A percentile compares a stretch with the other conserved stretches of the same genome.
phyloP scores from a whole-genome alignment of 2,888 invertebrate species.

The Rhagonycha lutea region DNA sequence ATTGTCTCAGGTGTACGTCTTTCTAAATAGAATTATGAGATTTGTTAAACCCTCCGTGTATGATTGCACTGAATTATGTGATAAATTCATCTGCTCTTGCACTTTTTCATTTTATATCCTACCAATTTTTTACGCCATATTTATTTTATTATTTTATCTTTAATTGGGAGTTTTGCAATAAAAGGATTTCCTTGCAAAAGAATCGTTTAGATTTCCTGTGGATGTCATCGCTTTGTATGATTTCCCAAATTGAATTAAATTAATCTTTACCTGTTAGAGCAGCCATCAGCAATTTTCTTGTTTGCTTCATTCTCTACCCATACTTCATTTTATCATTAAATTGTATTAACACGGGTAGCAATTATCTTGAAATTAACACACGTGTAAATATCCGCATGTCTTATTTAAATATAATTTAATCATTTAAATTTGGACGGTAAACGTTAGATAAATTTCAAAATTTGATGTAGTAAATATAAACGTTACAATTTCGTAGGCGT shows the following conservation, averaged over 20 bases:
- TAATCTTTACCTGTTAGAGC: neutral
- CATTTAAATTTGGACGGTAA: neutral
- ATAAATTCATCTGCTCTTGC: neutral
- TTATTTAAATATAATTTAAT: neutral
- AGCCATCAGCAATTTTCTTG: neutral
- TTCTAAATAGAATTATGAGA: neutral
- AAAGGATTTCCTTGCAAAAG: neutral
- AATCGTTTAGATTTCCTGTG: neutral
- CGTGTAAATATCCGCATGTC: neutral
- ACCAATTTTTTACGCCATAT: neutral
- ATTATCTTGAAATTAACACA: neutral
- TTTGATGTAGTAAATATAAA: neutral
- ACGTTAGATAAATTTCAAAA: neutral
- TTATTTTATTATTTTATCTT: neutral
- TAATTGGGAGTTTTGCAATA: neutral
- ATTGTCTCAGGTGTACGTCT: neutral
- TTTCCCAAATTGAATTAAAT: neutral
- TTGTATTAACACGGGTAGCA: neutral
- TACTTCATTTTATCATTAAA: neutral
- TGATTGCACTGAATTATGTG: neutral
- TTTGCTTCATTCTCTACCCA: neutral
- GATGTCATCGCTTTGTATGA: neutral
- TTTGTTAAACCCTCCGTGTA: neutral
- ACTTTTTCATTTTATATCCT: neutral
- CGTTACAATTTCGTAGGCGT: neutral